Percentiles rank a stretch among this genome's conserved stretches.
These are phyloP conservation scores for Xiphophorus birchmanni DNA, from an alignment of 2,797 vertebrate species.

Conservation along the genomic window DNA sequence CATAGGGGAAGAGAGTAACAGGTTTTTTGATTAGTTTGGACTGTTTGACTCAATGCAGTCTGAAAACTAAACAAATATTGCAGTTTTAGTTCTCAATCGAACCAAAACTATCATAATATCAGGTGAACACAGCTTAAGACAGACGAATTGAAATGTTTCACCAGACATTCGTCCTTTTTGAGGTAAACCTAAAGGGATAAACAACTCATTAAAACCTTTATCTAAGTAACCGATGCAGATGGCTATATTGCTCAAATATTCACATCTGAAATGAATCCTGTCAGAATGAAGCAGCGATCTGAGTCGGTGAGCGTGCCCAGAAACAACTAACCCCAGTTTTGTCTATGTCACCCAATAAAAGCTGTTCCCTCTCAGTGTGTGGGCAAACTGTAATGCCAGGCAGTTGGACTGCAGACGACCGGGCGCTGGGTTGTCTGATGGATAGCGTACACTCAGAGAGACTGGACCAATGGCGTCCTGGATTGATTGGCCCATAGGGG, in stretches of 20 bases:
- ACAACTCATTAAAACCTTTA: slow-evolving; percentile 51
- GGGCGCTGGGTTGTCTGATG: slow-evolving; percentile 73
- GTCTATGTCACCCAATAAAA: slow-evolving; percentile 68
- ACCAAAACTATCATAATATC: too few species aligned
- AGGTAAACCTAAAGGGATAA: slow-evolving; percentile 39
- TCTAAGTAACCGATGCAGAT: not conserved
- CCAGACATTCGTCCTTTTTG: slow-evolving; percentile 52
- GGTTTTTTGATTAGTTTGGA: too few species aligned
- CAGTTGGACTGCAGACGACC: slow-evolving; percentile 65
- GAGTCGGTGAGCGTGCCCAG: slow-evolving; percentile 41
- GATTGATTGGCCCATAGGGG: slow-evolving; percentile 78
- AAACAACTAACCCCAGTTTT: slow-evolving; percentile 52
- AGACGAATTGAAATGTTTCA: slow-evolving; percentile 22
- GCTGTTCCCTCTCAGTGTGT: slow-evolving; percentile 46
- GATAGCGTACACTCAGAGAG: slow-evolving; percentile 68
- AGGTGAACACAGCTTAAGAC: too few species aligned
- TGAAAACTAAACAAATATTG: too few species aligned
- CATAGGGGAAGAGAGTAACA: too few species aligned
- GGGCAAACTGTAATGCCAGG: slow-evolving; percentile 68
- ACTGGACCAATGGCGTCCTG: slow-evolving; percentile 72
- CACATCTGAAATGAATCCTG: not conserved
- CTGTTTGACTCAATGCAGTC: too few species aligned
- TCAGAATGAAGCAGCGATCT: slow-evolving; percentile 17
- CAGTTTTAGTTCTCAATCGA: too few species aligned
- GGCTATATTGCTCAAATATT: not conserved